Percentiles rank a stretch among this genome's conserved stretches.
Conservation (phyloP, 2,888 invertebrate genomes). For the Trypoxylon attenuatum region DNA sequence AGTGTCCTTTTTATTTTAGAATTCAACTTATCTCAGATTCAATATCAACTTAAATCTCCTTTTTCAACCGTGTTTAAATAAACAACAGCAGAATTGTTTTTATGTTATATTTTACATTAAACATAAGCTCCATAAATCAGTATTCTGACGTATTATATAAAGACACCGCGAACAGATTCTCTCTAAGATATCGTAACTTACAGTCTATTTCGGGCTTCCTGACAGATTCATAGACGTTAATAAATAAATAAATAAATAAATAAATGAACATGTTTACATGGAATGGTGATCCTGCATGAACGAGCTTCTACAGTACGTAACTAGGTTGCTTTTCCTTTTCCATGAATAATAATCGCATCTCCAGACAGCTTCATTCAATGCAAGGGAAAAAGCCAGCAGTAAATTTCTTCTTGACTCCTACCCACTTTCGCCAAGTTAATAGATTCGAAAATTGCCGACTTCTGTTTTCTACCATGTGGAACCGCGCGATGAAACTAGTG, state of each 20-base stretch:
- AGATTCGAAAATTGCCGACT: too few relatives aligned
- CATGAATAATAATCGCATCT: background rate
- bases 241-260: constrained; percentile 49
- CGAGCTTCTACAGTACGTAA: background rate
- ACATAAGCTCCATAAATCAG: constrained; percentile 11
- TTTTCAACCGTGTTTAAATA: too few relatives aligned
- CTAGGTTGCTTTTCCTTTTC: background rate
- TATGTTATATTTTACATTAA: constrained; percentile 2
- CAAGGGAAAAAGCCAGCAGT: background rate
- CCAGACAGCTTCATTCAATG: background rate
- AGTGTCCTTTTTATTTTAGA: too few relatives aligned
- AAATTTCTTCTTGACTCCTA: background rate
- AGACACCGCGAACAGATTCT: background rate
- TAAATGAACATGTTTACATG: constrained; percentile 39
- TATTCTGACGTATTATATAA: constrained; percentile 4
- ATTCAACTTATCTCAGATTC: too few relatives aligned
- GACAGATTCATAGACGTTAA: constrained; percentile 13
- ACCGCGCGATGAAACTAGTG: too few relatives aligned
- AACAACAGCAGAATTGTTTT: background rate
- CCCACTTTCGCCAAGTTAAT: background rate
- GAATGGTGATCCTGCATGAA: constrained; percentile 33
- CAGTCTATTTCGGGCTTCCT: constrained; percentile 28
- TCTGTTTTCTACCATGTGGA: too few relatives aligned
- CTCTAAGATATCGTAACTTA: constrained; percentile 6
- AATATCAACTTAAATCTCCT: too few relatives aligned